Evolutionary conservation across 2,113 vertebrate species (phyloP).

Genomic region (Apodemus sylvaticus): DNA sequence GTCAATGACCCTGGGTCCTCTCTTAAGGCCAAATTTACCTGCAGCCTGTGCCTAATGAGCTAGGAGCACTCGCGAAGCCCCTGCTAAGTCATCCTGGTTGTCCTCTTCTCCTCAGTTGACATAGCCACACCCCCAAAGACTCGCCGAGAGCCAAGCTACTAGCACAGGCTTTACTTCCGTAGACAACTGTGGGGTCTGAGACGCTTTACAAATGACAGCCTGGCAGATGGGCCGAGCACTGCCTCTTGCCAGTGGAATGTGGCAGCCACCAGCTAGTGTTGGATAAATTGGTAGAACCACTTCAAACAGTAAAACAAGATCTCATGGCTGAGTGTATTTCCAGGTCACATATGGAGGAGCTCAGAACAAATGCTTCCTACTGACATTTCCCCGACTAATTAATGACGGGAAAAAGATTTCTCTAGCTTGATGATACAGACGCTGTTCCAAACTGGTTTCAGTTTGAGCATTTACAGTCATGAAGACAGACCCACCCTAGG

Average conservation of each 20-base stretch:
- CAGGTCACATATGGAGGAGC: neutral
- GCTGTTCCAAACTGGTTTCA: neutral
- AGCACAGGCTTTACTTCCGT: constrained; percentile 5
- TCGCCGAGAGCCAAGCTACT: neutral
- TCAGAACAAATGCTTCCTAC: neutral
- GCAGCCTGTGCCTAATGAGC: neutral
- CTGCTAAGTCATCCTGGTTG: neutral
- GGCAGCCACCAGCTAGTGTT: neutral
- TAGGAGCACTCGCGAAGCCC: neutral
- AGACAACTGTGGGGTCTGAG: constrained; percentile 37
- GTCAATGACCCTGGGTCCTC: neutral
- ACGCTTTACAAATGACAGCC: constrained; percentile 29
- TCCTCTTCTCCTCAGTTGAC: neutral
- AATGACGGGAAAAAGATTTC: neutral
- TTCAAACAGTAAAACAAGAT: neutral
- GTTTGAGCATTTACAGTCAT: neutral
- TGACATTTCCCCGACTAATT: neutral
- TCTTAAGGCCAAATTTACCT: neutral
- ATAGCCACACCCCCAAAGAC: constrained; percentile 26
- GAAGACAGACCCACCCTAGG: neutral
- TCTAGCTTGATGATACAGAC: neutral
- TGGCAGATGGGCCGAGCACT: neutral
- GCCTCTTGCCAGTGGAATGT: neutral
- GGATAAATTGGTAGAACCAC: neutral
- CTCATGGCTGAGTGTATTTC: neutral